Evolutionary conservation across 2,113 vertebrate genomes (phyloP), one percentile per base, ranked within the genome.

Genomic region (Oncorhynchus nerka): DNA sequence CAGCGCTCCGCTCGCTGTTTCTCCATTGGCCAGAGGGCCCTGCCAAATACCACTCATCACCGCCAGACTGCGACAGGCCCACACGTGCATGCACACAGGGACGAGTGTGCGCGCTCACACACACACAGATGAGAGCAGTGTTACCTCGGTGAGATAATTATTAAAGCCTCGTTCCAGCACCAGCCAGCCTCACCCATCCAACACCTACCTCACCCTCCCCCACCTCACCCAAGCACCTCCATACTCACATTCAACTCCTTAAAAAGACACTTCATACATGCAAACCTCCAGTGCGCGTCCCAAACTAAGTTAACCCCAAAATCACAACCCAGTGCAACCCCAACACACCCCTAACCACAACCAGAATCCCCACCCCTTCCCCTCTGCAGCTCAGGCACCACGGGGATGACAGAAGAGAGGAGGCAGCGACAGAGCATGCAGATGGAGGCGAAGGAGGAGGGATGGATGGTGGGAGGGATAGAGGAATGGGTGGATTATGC

Each of bases 11-110:
- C 86, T 86, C 1, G n/a, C 82, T 81, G 80, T 79, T 80, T 86
- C 83, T 91, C 87, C 88, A 79, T 85, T 83, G 88, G 90, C 91
- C 91, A 87, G 89, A 86, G 75, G 73, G 16, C 76, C 77, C 82
- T 88, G 89, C 93, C 92, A 93, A 89, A 87, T 89, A 91, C 91
- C 90, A 91, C 84, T 92, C 89, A 89, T 88, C 89, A 77, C 81
- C 73, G 74, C 83, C 59, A 80, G 57, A 70, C 66, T 6, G 28
- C 8, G 39, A 39, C 39, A 39, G 39, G 39, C 39, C 39, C 8
- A 39, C 39, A 9, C 8, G 39, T 39, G 39, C 39, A 8, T 9
- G 8, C 39, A 45, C 39, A 45, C 39, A 45, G 39, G 39, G 39
- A 45, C 39, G 3, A 12, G 39, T 3, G 39, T 45, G 8, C 39